Percentiles rank a stretch among this genome's conserved stretches.
phyloP scores from a whole-genome alignment of 1,140 invertebrate genomes.

The Acyrthosiphon pisum region DNA sequence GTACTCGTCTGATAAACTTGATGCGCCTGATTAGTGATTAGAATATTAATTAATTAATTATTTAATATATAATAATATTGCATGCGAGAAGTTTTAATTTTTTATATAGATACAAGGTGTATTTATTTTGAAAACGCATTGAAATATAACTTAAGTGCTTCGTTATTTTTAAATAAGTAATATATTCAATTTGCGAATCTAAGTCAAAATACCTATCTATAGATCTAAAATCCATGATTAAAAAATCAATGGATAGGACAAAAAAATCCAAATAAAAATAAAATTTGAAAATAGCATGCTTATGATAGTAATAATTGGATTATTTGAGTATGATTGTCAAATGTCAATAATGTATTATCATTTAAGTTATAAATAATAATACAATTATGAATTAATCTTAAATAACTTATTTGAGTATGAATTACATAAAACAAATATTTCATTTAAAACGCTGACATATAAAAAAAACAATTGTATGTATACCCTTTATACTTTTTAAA shows the following conservation, averaged over 20 bases:
- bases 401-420: not conserved
- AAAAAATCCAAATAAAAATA: not conserved
- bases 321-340: too few species aligned
- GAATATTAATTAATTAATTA: not conserved
- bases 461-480: too few species aligned
- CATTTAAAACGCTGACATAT: too few species aligned
- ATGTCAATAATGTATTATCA: too few species aligned
- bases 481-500: too few species aligned
- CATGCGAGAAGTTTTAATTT: not conserved
- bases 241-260: not conserved
- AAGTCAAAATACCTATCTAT: not conserved
- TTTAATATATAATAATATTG: not conserved
- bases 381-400: too few species aligned
- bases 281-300: not conserved
- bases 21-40: conserved; percentile 40
- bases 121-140: not conserved
- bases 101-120: not conserved
- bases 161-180: not conserved
- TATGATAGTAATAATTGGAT: not conserved
- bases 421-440: too few species aligned
- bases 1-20: conserved; percentile 52
- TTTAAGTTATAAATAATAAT: too few species aligned
- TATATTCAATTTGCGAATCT: not conserved
- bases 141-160: not conserved
- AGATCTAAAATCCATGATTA: not conserved